A percentile compares a stretch with the other conserved stretches of the same genome.
Conservation (phyloP, 2,797 vertebrate species). For the Apogon talboti region DNA sequence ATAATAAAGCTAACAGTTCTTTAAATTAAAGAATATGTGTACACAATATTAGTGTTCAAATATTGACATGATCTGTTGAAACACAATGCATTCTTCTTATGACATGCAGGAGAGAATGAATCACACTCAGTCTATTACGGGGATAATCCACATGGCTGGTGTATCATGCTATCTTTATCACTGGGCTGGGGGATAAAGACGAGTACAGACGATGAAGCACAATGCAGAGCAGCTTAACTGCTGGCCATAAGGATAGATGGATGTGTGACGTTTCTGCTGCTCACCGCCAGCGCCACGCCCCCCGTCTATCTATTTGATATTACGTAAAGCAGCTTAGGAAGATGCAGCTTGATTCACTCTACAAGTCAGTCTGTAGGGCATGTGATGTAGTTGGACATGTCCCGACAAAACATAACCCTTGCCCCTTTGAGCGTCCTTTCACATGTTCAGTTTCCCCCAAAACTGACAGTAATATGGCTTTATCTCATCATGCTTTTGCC, state of each 20-base stretch:
- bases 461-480: neutral
- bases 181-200: slow-evolving; percentile 77
- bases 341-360: slow-evolving; percentile 53
- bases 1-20: too few relatives aligned
- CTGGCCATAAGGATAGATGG: slow-evolving; percentile 58
- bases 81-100: slow-evolving; percentile 51
- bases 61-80: slow-evolving; percentile 47
- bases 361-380: slow-evolving; percentile 51
- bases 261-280: slow-evolving; percentile 69
- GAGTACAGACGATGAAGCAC: slow-evolving; percentile 73
- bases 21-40: too few relatives aligned
- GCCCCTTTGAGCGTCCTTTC: slow-evolving; percentile 23
- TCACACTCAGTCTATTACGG: slow-evolving; percentile 68
- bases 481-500: neutral
- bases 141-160: slow-evolving; percentile 76
- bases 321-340: slow-evolving; percentile 79
- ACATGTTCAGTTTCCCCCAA: slow-evolving; percentile 16
- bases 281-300: slow-evolving; percentile 53
- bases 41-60: slow-evolving; percentile 22
- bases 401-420: slow-evolving; percentile 34
- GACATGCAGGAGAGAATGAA: slow-evolving; percentile 70
- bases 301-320: slow-evolving; percentile 68
- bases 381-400: slow-evolving; percentile 46
- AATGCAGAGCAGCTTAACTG: slow-evolving; percentile 79
- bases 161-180: slow-evolving; percentile 84